A percentile compares a stretch with the other conserved stretches of the same genome.
Evolutionary conservation across 2,797 vertebrate genomes (phyloP).

Genomic region (Dendrocincla fuliginosa): DNA sequence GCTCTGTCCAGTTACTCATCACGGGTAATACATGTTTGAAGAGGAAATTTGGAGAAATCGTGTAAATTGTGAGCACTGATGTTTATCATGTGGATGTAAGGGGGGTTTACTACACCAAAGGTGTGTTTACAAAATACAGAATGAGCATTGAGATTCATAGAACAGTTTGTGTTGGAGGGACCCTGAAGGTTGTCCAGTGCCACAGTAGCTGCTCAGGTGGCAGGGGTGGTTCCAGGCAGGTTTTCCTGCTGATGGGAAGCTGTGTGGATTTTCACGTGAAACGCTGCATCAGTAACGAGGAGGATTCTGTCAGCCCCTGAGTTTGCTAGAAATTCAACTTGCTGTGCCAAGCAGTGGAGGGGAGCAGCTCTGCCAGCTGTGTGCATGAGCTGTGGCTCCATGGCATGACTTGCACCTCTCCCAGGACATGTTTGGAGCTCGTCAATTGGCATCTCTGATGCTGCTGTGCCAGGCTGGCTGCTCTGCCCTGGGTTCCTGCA

Average conservation of each 20-base stretch:
- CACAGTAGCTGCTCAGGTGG: fast-evolving
- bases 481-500: neutral
- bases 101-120: neutral
- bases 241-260: neutral
- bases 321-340: neutral
- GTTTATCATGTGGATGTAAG: fast-evolving
- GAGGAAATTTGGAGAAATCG: neutral
- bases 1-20: neutral
- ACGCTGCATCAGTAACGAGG: neutral
- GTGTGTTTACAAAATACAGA: neutral
- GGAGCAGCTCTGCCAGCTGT: neutral
- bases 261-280: neutral
- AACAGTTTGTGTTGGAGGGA: neutral
- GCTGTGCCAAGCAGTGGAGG: neutral
- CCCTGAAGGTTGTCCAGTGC: neutral
- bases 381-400: neutral
- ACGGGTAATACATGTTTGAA: neutral
- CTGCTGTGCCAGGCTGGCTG: fast-evolving
- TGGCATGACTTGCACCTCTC: neutral
- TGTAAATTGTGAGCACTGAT: neutral
- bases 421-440: fast-evolving
- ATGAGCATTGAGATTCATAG: neutral
- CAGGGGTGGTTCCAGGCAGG: neutral
- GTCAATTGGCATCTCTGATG: fast-evolving
- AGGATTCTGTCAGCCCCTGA: neutral